These are phyloP conservation scores for Python bivittatus DNA, from an alignment of 2,113 vertebrate species.

Conservation along the genomic window DNA sequence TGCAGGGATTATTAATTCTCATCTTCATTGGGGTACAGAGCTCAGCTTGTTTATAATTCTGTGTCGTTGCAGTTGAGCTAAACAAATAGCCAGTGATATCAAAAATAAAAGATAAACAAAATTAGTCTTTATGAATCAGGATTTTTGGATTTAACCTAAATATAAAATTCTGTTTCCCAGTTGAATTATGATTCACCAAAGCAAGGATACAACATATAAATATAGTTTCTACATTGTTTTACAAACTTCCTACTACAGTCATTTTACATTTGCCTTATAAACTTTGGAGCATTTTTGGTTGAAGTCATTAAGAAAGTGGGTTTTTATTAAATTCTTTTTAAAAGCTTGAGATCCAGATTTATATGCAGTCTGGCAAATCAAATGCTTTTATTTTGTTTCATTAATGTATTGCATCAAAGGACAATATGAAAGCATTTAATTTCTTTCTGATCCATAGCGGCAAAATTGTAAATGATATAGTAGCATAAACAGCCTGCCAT, in stretches of 20 bases:
- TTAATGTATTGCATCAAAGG: not conserved
- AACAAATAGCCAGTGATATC: not conserved
- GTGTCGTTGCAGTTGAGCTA: not conserved
- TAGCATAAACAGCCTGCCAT: not conserved
- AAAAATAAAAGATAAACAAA: not conserved
- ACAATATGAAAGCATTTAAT: not conserved
- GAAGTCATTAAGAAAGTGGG: not conserved
- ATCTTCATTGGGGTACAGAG: not conserved
- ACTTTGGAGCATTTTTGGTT: not conserved
- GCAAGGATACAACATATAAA: not conserved
- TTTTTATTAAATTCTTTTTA: not conserved
- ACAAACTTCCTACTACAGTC: not conserved
- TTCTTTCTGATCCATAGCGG: not conserved
- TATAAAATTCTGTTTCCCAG: not conserved
- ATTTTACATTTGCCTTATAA: not conserved
- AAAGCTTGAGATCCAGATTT: not conserved
- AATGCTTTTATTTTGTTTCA: not conserved
- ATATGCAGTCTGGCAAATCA: not conserved
- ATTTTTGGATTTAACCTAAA: not conserved
- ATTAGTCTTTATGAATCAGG: not conserved
- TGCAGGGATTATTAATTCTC: not conserved
- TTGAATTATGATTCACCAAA: not conserved
- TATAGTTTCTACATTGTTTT: not conserved
- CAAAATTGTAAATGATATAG: not conserved
- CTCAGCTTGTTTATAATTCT: not conserved